A percentile compares a stretch with the other conserved stretches of the same genome.
These are phyloP conservation scores for Bombus superbus DNA, from an alignment of 1,140 invertebrate genomes.

Conservation along the genomic window DNA sequence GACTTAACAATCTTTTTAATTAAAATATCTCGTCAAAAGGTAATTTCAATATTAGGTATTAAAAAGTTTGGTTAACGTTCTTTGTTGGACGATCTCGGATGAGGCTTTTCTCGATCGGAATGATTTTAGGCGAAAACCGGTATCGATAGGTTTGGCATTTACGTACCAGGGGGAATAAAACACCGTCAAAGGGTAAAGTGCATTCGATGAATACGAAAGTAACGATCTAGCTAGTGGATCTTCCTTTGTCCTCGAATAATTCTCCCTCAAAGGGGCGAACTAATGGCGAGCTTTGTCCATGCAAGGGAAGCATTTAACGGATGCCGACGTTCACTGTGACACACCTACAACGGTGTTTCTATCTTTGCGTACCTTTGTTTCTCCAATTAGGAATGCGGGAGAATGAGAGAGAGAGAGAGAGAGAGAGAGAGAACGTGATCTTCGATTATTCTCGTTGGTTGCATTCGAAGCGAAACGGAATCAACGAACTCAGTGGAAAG, in stretches of 20 bases:
- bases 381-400: not conserved
- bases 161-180: slow-evolving; percentile 4
- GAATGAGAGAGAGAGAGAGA: too few species aligned
- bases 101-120: not conserved
- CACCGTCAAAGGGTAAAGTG: slow-evolving; percentile 28
- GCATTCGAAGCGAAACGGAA: not conserved
- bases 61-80: not conserved
- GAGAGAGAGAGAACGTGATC: not conserved
- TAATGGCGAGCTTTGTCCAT: slow-evolving; percentile 31
- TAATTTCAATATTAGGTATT: not conserved
- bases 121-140: not conserved
- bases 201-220: slow-evolving; percentile 39
- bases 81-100: not conserved
- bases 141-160: not conserved
- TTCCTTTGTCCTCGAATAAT: slow-evolving; percentile 1
- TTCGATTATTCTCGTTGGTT: not conserved
- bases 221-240: slow-evolving; percentile 8
- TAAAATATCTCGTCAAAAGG: not conserved
- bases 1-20: not conserved
- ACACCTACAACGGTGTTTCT: not conserved
- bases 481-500: not conserved
- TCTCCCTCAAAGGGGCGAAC: slow-evolving; percentile 7
- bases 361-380: not conserved
- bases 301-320: slow-evolving; percentile 12
- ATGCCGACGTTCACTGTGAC: not conserved